phyloP scores from a whole-genome alignment of 2,797 vertebrate species.

The Euphonia xanthogaster region DNA sequence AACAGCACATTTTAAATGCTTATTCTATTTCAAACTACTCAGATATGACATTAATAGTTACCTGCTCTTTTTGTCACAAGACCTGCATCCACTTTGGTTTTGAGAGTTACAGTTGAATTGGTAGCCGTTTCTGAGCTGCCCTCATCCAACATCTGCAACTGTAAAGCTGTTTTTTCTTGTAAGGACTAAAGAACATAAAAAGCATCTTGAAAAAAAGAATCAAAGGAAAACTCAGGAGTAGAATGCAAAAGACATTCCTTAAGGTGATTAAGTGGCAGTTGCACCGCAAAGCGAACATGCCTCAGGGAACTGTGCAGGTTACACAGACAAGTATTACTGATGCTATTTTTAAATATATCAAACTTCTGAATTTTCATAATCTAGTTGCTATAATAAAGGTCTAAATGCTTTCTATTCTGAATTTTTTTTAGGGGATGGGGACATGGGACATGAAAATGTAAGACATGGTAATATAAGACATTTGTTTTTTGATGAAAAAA shows the following conservation, averaged over 20 bases:
- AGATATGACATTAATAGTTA: neutral
- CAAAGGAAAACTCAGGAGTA: neutral
- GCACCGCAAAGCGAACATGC: neutral
- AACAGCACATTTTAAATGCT: neutral
- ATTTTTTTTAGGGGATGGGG: neutral
- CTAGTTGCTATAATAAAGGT: neutral
- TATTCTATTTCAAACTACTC: neutral
- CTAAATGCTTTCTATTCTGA: neutral
- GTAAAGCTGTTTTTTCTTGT: constrained; percentile 64
- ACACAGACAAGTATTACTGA: neutral
- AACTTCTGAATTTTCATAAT: neutral
- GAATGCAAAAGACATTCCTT: neutral
- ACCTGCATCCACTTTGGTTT: constrained; percentile 70
- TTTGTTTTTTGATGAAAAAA: neutral
- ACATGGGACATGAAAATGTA: neutral
- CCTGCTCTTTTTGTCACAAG: constrained; percentile 62
- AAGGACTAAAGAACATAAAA: constrained; percentile 62
- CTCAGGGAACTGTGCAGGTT: neutral
- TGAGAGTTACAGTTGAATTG: constrained; percentile 80
- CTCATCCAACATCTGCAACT: constrained; percentile 61
- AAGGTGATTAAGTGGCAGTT: neutral
- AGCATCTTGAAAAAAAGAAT: neutral
- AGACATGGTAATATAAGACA: neutral
- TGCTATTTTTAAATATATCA: neutral
- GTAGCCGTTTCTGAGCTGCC: constrained; percentile 68